These are phyloP conservation scores for Germaria angustata DNA, from an alignment of 2,888 invertebrate genomes.

Conservation along the genomic window DNA sequence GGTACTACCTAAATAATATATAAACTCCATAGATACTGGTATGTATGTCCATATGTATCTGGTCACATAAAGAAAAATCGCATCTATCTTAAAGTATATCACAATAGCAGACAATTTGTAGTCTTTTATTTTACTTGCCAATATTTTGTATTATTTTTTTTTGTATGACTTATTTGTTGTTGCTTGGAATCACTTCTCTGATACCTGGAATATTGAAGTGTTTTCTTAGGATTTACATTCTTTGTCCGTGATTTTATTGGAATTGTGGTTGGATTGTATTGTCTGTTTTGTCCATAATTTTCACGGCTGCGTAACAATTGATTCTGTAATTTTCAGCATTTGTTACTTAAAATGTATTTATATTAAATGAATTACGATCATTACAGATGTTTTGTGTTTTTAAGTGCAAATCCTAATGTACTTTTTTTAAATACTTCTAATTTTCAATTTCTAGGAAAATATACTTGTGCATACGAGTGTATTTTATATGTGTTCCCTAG, in stretches of 20 bases:
- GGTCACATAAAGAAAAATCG: conserved; percentile 13
- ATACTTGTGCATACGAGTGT: too few species aligned
- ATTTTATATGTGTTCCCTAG: too few species aligned
- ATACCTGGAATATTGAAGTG: conserved; percentile 79
- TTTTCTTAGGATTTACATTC: conserved; percentile 77
- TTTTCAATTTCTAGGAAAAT: background rate
- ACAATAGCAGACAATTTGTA: conserved; percentile 73
- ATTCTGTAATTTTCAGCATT: conserved; percentile 18
- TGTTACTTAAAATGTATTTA: background rate
- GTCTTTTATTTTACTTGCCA: conserved; percentile 53
- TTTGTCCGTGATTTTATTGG: background rate
- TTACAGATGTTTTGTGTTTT: background rate
- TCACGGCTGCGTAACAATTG: conserved; percentile 52
- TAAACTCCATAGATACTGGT: background rate
- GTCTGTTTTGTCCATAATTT: conserved; percentile 28
- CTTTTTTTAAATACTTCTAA: too few species aligned
- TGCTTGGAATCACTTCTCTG: conserved; percentile 68
- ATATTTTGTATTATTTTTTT: background rate
- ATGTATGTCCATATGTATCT: background rate
- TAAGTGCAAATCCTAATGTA: too few species aligned
- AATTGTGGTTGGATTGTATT: background rate
- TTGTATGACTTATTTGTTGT: background rate
- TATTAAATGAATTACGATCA: too few species aligned
- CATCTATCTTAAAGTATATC: conserved; percentile 33
- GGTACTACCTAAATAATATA: background rate